Evolutionary conservation across 2,888 invertebrate species (phyloP).

Genomic region (Hydropsyche betteni): DNA sequence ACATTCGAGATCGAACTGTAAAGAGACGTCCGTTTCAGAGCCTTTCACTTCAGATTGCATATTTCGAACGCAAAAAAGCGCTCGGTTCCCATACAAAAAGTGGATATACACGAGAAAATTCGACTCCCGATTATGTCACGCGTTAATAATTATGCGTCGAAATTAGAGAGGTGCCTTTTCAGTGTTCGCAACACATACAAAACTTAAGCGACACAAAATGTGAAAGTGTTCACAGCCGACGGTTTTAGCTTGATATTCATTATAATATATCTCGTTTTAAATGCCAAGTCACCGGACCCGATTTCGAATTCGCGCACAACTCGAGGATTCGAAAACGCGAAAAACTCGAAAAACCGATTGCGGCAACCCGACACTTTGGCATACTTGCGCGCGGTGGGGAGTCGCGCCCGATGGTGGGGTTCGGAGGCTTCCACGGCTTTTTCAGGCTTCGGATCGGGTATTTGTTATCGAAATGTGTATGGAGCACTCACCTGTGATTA

Average conservation of each 20-base stretch:
- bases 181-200: neutral
- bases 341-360: no score
- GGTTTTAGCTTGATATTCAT: constrained; percentile 22
- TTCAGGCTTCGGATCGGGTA: neutral
- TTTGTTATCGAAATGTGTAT: constrained; percentile 5
- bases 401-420: neutral
- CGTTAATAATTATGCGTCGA: neutral
- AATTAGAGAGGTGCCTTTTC: constrained; percentile 23
- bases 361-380: no score
- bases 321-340: no score
- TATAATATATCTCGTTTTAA: constrained; percentile 3
- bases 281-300: constrained; percentile 30
- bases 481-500: constrained; percentile 64
- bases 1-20: neutral
- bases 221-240: constrained; percentile 32
- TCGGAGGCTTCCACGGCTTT: no score
- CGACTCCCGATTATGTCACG: neutral
- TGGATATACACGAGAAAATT: neutral
- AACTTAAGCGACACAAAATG: constrained; percentile 30
- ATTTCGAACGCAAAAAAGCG: constrained; percentile 6
- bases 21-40: neutral
- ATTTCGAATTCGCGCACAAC: constrained; percentile 22
- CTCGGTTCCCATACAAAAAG: neutral
- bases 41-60: constrained; percentile 10
- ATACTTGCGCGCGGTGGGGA: neutral